phyloP scores from a whole-genome alignment of 2,113 vertebrate species.

The Corydoras maculifer region DNA sequence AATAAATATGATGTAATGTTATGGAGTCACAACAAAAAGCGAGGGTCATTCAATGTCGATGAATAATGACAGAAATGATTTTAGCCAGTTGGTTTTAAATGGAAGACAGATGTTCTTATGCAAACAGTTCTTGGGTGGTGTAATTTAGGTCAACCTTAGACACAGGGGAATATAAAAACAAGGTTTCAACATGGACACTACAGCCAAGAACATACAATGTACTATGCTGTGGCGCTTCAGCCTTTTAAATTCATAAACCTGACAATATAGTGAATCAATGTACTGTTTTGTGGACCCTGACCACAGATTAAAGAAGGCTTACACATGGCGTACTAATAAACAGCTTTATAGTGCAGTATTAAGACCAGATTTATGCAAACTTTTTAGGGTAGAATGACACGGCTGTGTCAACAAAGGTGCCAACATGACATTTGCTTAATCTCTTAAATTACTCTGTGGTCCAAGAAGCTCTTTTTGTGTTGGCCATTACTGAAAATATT shows the following conservation, averaged over 20 bases:
- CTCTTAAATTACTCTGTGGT: slow-evolving; percentile 20
- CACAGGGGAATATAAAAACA: slow-evolving; percentile 48
- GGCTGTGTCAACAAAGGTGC: slow-evolving; percentile 5
- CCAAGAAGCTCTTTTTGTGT: slow-evolving; percentile 10
- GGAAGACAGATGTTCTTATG: slow-evolving; percentile 58
- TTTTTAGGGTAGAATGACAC: slow-evolving; percentile 1
- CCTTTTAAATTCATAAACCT: slow-evolving; percentile 30
- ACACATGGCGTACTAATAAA: not conserved
- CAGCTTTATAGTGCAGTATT: not conserved
- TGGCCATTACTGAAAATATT: slow-evolving; percentile 1
- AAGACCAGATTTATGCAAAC: slow-evolving; percentile 1
- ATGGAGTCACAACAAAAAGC: no score
- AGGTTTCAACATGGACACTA: slow-evolving; percentile 33
- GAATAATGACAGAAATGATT: slow-evolving; percentile 42
- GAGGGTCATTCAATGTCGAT: no score
- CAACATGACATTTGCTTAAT: slow-evolving; percentile 27
- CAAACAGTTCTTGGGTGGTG: slow-evolving; percentile 54
- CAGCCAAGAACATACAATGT: slow-evolving; percentile 26
- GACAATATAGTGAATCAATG: slow-evolving; percentile 28
- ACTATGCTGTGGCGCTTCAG: slow-evolving; percentile 17
- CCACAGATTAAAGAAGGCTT: slow-evolving; percentile 3
- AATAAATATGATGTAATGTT: no score
- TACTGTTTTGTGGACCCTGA: slow-evolving; percentile 10
- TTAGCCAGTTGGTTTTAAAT: slow-evolving; percentile 51
- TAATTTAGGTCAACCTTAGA: slow-evolving; percentile 58